Conservation (phyloP, 2,888 invertebrate genomes). For the Sepiola atlantica region DNA sequence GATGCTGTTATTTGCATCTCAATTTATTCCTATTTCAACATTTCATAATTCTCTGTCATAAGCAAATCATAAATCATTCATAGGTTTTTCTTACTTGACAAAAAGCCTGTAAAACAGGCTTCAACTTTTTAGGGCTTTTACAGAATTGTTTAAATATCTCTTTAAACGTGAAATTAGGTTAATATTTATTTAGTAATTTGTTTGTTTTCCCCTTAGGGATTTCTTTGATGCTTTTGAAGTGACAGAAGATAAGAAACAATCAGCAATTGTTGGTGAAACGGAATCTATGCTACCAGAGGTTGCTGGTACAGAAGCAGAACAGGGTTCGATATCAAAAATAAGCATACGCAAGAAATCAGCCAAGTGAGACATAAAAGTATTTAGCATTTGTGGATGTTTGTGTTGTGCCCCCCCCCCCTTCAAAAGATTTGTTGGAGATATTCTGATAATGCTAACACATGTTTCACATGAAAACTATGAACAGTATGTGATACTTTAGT, state of each 20-base stretch:
- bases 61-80: no score
- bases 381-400: neutral
- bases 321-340: neutral
- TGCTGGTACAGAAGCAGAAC: neutral
- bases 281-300: constrained; percentile 51
- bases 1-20: no score
- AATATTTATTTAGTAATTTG: constrained; percentile 1
- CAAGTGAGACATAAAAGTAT: neutral
- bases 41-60: no score
- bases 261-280: constrained; percentile 51
- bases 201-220: constrained; percentile 50
- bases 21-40: no score
- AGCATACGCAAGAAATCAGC: neutral
- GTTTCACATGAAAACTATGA: neutral
- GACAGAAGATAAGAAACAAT: constrained; percentile 57
- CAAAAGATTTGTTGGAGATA: neutral
- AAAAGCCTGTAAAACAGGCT: neutral
- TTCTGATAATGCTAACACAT: neutral
- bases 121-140: neutral
- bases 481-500: neutral
- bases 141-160: neutral
- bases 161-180: neutral
- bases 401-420: neutral
- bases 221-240: constrained; percentile 58
- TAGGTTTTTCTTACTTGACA: no score